Percentiles rank a stretch among this genome's conserved stretches.
Evolutionary conservation across 1,140 invertebrate genomes (phyloP).

Genomic region (Pseudomyrmex dendroicus): DNA sequence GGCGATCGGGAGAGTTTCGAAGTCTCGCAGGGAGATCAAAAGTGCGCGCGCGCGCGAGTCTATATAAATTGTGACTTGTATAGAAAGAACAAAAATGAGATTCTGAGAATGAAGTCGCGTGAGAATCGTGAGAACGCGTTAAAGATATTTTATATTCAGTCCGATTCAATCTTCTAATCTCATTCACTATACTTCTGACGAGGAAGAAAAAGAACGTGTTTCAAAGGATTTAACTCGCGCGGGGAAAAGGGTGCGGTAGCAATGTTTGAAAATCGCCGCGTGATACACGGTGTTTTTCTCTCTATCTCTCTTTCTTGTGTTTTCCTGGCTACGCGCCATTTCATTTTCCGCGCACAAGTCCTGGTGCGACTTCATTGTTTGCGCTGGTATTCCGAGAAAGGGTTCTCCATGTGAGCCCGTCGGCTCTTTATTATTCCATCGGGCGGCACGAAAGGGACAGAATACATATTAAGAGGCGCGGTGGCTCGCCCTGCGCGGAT

Average conservation of each 20-base stretch:
- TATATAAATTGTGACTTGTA: not conserved
- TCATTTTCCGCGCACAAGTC: not conserved
- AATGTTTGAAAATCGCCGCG: not conserved
- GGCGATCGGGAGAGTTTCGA: slow-evolving; percentile 32
- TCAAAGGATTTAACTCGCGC: not conserved
- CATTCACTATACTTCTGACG: not conserved
- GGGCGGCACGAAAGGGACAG: slow-evolving; percentile 64
- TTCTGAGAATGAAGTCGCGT: not conserved
- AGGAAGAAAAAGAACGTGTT: not conserved
- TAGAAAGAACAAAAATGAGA: not conserved
- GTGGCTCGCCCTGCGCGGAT: slow-evolving; percentile 50
- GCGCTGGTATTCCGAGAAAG: not conserved
- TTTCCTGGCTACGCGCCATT: slow-evolving; percentile 10
- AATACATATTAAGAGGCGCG: slow-evolving; percentile 65
- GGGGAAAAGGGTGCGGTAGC: no score
- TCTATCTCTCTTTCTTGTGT: not conserved
- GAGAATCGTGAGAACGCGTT: slow-evolving; percentile 4
- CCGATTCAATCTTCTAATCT: slow-evolving; percentile 33
- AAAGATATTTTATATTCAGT: slow-evolving; percentile 13
- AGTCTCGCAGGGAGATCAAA: slow-evolving; percentile 16
- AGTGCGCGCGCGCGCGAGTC: not conserved
- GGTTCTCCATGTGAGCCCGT: slow-evolving; percentile 22
- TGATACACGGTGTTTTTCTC: no score
- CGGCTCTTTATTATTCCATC: slow-evolving; percentile 70
- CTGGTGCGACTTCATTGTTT: slow-evolving; percentile 8